Base-by-base conservation (phyloP, 1,140 invertebrate genomes). In the Dinothrombium tinctorium region DNA sequence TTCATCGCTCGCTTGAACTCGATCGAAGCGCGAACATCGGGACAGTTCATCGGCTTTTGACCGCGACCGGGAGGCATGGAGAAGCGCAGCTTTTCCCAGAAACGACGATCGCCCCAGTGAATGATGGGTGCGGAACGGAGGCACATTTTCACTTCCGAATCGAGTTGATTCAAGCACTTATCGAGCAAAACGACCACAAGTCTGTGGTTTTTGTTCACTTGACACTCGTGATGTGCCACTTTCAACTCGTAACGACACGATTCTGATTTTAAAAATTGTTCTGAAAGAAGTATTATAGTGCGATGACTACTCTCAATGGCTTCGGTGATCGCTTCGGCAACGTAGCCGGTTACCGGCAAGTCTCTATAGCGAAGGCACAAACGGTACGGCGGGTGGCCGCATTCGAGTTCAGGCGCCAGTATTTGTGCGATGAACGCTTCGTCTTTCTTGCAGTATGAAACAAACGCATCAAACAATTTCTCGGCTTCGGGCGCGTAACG, bases 201-300 rank as follows among this genome's bases (percentile, higher is more conserved):
- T 49, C 79, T 67, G 51, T 74, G 69, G 46, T 76, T 62, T 15
- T 20, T 29, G 17, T 76, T 65, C 53, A 82, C 78, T 37, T 78
- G 66, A 14, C 90, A 60, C 22, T 82, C 78, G 54, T 83, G 79
- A 56, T 87, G 78, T 5, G 83, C 83, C 7, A 79, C 79, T 59
- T 84, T 84, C 59, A 89, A 83, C 52, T 90, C 83, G 54, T 77
- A 83, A 14, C 80, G 68, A 52, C 77, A 79, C 84, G 83, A 92
- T n/a, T 89, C 81, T 6, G 79, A 83, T 59, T 82, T 80, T 47
- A 89, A 75, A 55, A 87, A 90, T 58, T 86, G 83, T 55, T 84
- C 77, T 26, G 81, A 86, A 7, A 92, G 65, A 43, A 92, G 72
- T 66, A 92, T 75, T 33, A 90, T 79, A 11, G 81, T 89, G 40